Base-by-base conservation (phyloP, 2,113 vertebrate genomes). In the Stercorarius parasiticus region DNA sequence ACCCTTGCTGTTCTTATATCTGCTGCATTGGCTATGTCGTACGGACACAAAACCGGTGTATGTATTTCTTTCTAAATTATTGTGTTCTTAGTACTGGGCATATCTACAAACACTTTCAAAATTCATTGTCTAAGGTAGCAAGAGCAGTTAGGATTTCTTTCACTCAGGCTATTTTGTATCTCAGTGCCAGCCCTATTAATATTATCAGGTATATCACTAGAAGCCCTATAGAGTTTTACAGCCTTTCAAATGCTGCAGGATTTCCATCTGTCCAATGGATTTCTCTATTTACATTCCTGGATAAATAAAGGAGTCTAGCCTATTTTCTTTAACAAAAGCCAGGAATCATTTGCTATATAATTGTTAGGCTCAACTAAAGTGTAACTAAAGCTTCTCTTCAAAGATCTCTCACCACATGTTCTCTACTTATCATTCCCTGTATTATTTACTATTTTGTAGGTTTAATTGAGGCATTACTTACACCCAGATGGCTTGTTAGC, bases 211-310 rank as follows among this genome's bases (percentile, higher is more conserved):
- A 40, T 94, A 97, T 98, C 97, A 77, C 67, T 83, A 95, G 95
- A 98, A 97, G 82, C 47, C 85, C 94, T 96, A 94, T 96, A 97
- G 95, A 96, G 94, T 94, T 89, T 67, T 96, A 72, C 53, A 70
- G 94, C 58, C 92, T 95, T 97, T 97, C 74, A 97, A 96, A 92
- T 58, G 91, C 80, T 89, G 81, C 91, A 96, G 97, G 97, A 98
- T 97, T 97, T 94, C 98, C 98, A 98, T 98, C 98, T 98, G 98
- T 98, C 95, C 97, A 95, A 34, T 86, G 26, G 53, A 65, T 96
- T 86, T 98, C 97, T 98, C 97, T 90, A 69, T 95, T 98, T 98
- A 98, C 98, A 95, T 96, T 97, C 95, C 97, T 96, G 38, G 93
- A 91, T 93, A 97, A 97, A 95, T 92, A 82, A 96, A 93, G 85